A percentile compares a stretch with the other conserved stretches of the same genome.
These are phyloP conservation scores for Odocoileus virginianus DNA, from an alignment of 2,113 vertebrate genomes.

Conservation along the genomic window DNA sequence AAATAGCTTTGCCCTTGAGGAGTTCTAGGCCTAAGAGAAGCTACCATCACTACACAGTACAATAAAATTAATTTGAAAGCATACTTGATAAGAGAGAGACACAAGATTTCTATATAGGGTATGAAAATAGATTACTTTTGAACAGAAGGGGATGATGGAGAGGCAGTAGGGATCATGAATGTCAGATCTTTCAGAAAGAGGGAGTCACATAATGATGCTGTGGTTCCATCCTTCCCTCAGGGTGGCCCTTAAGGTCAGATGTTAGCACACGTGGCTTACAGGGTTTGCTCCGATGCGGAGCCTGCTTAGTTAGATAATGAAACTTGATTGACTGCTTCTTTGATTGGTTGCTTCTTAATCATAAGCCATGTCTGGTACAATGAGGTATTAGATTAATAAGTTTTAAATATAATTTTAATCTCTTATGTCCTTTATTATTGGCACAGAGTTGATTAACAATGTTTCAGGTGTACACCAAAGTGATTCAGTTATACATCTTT, in stretches of 20 bases:
- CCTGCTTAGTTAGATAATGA: not conserved
- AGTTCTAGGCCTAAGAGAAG: not conserved
- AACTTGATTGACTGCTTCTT: not conserved
- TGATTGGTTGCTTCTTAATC: not conserved
- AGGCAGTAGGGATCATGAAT: not conserved
- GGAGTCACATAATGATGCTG: not conserved
- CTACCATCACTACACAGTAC: not conserved
- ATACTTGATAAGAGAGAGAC: not conserved
- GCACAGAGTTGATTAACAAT: not conserved
- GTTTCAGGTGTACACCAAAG: not conserved
- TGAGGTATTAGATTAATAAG: not conserved
- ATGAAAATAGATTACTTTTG: not conserved
- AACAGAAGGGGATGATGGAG: not conserved
- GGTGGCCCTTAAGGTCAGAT: not conserved
- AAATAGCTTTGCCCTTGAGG: not conserved
- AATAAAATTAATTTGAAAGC: not conserved
- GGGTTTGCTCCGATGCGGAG: not conserved
- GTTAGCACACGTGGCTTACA: not conserved
- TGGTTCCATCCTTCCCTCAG: not conserved
- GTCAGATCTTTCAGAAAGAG: not conserved
- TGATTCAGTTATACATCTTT: not conserved
- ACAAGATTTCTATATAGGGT: not conserved
- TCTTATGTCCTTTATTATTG: not conserved
- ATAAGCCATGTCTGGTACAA: not conserved
- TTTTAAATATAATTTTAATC: not conserved